Base-by-base conservation (phyloP, 1,140 invertebrate species). In the Cydia fagiglandana region DNA sequence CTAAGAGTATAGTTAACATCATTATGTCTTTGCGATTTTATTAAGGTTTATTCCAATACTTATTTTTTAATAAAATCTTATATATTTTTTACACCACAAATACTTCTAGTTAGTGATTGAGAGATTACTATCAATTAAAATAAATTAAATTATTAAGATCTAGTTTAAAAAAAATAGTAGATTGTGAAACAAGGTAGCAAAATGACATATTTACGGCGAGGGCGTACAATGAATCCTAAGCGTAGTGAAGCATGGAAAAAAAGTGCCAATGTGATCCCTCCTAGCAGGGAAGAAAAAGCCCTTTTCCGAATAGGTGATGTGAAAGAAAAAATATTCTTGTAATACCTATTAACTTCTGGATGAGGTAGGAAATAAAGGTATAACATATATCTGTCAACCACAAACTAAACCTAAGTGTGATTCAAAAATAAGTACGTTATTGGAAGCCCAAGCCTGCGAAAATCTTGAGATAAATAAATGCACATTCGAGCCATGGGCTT, bases 391-490 rank as follows among this genome's bases (percentile, higher is more conserved):
- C n/a, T n/a, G 50, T 53, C 50, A 53, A n/a, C 13, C 15, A n/a
- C 9, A 53, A 53, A 61, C 56, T 61, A 61, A 24, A 61, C 15
- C 0, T 24, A 61, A 12, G 9, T 24, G 20, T 24, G 20, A 6
- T 61, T 2, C 17, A 70, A 41, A 13, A 68, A 38, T 70, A 38
- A 70, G 66, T 70, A 70, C 66, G 12, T 38, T 38, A 70, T 38
- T 70, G 66, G 38, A 70, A 70, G 66, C 66, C 66, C 66, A 70
- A 10, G 17, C 34, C 34, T 70, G 34, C n/a, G 66, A 38, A 68
- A 9, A 70, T 17, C 2, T 15, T 34, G 64, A 70, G 12, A 70
- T 17, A 70, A 41, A 38, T 70, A 45, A 70, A 68, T 68, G 64
- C 34, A 34, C 30, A 68, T 30, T 68, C 17, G 17, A 24, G 56